Evolutionary conservation across 2,113 vertebrate genomes (phyloP), one percentile per base, ranked within the genome.

Genomic region (Misgurnus anguillicaudatus): DNA sequence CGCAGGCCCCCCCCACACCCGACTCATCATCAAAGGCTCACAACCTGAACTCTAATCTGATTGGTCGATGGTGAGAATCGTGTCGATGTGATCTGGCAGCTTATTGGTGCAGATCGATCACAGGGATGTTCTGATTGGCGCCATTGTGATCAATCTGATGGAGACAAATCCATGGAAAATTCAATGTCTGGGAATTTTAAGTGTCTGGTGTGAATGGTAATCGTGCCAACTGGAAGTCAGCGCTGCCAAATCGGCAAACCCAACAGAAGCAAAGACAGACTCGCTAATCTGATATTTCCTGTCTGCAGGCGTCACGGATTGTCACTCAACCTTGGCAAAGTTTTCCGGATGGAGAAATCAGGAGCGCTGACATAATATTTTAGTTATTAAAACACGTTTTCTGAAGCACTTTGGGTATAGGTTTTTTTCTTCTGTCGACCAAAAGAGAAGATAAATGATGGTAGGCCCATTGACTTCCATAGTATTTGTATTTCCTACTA

Each of bases 251-350:
- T 41, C 38, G 36, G n/a, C 5, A 6, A 16, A 67, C 48, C 62
- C 51, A 67, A 21, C 19, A 63, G 38, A 63, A 71, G 31, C 48
- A 42, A 19, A 48, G 57, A n/a, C 42, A 31, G 13, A 68, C 57
- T 62, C 7, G 58, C 9, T 64, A 64, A 79, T 64, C 19, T 64
- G 77, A 72, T 72, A 79, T 41, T 79, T 79, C 77, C 77, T 72
- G 11, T 53, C 45, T 19, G 60, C 17, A 79, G 36, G 58, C 45
- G 60, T 38, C 45, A 42, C 9, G 58, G 31, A 69, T 71, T 4
- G 77, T 31, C 77, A 55, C 31, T 41, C n/a, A 47, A 79, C 36
- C 13, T 72, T 79, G 42, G 53, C 45, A 51, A 7, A 11, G 47
- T 11, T 38, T 69, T 61, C 5, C 21, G 6, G 21, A 67, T 8